Conservation (phyloP, 2,113 vertebrate genomes). For the Gymnocephalus cernua region DNA sequence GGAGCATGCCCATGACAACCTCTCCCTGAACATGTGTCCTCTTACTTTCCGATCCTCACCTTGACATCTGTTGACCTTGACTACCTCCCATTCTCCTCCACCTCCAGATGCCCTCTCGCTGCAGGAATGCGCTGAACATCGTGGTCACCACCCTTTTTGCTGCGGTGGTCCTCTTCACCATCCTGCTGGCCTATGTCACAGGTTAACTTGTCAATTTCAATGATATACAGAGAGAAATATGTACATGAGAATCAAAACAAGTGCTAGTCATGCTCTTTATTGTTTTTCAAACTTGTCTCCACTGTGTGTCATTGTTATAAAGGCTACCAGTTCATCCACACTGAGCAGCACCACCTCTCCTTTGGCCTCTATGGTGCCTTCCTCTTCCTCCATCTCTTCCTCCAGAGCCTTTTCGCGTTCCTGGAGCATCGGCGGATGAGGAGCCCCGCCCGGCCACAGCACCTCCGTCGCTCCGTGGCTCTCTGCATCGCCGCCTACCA, state of each 20-base stretch:
- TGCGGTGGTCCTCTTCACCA: slow-evolving; percentile 93
- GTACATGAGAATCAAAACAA: background rate
- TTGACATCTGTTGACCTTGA: background rate
- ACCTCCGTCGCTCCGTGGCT: slow-evolving; percentile 87
- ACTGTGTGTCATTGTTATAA: background rate
- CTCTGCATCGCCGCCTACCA: slow-evolving; percentile 97
- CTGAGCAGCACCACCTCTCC: slow-evolving; percentile 97
- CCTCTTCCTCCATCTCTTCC: slow-evolving; percentile 94
- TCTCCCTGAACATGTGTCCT: background rate
- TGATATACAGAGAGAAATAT: background rate
- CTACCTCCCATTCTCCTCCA: background rate
- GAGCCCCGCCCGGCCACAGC: slow-evolving; percentile 78
- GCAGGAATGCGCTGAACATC: slow-evolving; percentile 90
- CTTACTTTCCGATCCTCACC: background rate
- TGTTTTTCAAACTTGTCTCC: background rate
- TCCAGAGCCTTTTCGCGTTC: slow-evolving; percentile 97
- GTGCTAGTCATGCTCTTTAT: background rate
- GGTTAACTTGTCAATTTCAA: slow-evolving; percentile 43
- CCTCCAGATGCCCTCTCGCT: slow-evolving; percentile 92
- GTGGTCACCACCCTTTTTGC: slow-evolving; percentile 95
- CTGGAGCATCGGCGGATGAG: slow-evolving; percentile 96
- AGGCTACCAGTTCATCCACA: slow-evolving; percentile 99
- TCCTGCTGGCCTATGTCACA: slow-evolving; percentile 96
- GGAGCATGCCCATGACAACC: too few species aligned
- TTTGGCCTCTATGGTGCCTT: slow-evolving; percentile 98